Evolutionary conservation across 2,797 vertebrate genomes (phyloP), one percentile per base, ranked within the genome.

Genomic region (Enteromius treurensis): DNA sequence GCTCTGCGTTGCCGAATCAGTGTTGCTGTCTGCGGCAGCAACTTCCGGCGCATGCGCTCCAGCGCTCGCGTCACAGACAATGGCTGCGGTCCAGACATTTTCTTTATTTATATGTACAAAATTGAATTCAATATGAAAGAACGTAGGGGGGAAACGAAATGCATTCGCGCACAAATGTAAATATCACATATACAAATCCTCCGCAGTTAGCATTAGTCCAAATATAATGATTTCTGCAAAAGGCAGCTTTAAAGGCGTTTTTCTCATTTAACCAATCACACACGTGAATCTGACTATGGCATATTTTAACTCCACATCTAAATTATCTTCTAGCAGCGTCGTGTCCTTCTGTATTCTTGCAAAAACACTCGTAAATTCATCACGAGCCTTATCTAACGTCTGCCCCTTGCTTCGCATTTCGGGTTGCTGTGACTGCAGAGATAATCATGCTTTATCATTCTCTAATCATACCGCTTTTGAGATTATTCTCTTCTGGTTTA

Each of bases 21-120:
- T 94, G 94, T 94, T 93, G 91, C 95, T 95, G 93, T 95, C 94
- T 95, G 95, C 95, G 93, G 94, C 95, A 95, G 90, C 93, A 90
- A 93, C 94, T 94, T 94, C 91, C 91, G 83, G 93, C 92, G 94
- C 95, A 94, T 94, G 94, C 95, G 94, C 93, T 84, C 34, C 78
- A 3, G 3, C 34, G 0, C 83, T 60, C 84, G 65, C 82, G 62
- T 84, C 88, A 87, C 89, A 90, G 89, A 83, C 77, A 81, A 84
- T 87, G 85, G 87, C 85, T 86, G 80, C 26, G 77, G 58, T 83
- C 80, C n/a, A 85, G 65, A 78, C 53, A 32, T 21, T 77, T 42
- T 67, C 23, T 62, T 67, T 42, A 73, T 73, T 82, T 67, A 32
- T 13, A 67, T 45, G 37, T 32, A 51, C 9, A 29, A 65, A 15